Percentiles rank a stretch among this genome's conserved stretches.
Evolutionary conservation across 2,113 vertebrate genomes (phyloP).

Genomic region (Helogale parvula): DNA sequence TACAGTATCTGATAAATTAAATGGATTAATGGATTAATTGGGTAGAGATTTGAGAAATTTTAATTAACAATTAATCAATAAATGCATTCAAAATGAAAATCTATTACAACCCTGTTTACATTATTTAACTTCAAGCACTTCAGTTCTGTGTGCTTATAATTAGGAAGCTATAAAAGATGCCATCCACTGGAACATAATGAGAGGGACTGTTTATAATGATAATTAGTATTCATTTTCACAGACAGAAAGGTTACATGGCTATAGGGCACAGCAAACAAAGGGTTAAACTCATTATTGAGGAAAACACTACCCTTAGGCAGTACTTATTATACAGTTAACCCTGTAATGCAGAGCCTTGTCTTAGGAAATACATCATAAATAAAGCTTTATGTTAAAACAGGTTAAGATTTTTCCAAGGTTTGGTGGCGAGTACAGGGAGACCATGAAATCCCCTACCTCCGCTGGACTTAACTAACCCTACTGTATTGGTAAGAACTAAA

Average conservation of each 20-base stretch:
- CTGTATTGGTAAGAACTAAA: not conserved
- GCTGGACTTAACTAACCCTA: not conserved
- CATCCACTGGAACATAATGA: constrained; percentile 81
- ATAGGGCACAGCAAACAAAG: constrained; percentile 53
- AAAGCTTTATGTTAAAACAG: not conserved
- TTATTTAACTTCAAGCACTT: constrained; percentile 85
- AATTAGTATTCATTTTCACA: constrained; percentile 79
- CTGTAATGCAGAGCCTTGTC: not conserved
- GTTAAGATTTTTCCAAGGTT: not conserved
- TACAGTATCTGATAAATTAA: constrained; percentile 77
- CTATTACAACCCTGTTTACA: constrained; percentile 82
- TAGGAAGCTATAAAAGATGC: constrained; percentile 85
- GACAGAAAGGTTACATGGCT: constrained; percentile 77
- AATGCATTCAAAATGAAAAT: constrained; percentile 83
- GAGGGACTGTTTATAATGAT: constrained; percentile 80
- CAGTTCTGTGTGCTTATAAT: constrained; percentile 82
- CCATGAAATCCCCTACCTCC: not conserved
- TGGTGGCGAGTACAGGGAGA: not conserved
- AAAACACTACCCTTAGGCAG: not conserved
- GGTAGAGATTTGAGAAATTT: constrained; percentile 78
- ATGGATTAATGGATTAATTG: constrained; percentile 80
- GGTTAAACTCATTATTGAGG: constrained; percentile 70
- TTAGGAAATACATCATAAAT: not conserved
- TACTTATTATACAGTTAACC: not conserved
- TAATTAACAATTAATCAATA: constrained; percentile 87